A percentile compares a stretch with the other conserved stretches of the same genome.
Conservation (phyloP, 1,140 invertebrate species). For the Lordiphosa stackelbergi region DNA sequence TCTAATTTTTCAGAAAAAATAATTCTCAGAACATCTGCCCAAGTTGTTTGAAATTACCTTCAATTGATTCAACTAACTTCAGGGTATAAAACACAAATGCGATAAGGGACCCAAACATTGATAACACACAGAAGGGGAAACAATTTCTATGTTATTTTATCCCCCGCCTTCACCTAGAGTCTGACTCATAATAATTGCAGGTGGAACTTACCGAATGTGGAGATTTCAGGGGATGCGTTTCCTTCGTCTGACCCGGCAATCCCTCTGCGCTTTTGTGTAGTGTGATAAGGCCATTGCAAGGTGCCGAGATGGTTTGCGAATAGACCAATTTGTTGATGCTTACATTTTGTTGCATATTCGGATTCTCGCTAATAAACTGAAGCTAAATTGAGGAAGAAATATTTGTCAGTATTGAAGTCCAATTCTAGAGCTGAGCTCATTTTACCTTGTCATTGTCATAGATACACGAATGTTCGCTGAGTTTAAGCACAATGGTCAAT, state of each 20-base stretch:
- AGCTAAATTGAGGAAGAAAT: constrained; percentile 21
- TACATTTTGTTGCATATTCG: constrained; percentile 22
- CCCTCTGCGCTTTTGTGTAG: constrained; percentile 13
- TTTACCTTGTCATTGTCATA: constrained; percentile 45
- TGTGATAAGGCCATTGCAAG: constrained; percentile 44
- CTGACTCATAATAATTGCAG: constrained; percentile 27
- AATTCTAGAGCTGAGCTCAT: no score
- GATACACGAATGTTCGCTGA: constrained; percentile 56
- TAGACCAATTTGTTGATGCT: constrained; percentile 33
- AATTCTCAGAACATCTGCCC: no score
- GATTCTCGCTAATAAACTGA: constrained; percentile 26
- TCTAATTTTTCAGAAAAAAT: no score
- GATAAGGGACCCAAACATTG: constrained; percentile 2
- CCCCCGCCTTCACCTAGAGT: constrained; percentile 13
- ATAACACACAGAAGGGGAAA: not conserved
- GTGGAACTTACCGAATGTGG: constrained; percentile 56
- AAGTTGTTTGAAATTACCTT: no score
- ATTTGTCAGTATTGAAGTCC: not conserved
- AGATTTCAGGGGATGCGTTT: constrained; percentile 37
- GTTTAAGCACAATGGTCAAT: constrained; percentile 46
- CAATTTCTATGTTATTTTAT: not conserved
- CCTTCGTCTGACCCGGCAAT: not conserved
- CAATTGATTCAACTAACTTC: not conserved
- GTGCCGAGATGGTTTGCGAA: not conserved
- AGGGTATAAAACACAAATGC: not conserved